These are phyloP conservation scores for Temnopleurus reevesii DNA, from an alignment of 53 echinoderm and acorn worm species.

Conservation along the genomic window DNA sequence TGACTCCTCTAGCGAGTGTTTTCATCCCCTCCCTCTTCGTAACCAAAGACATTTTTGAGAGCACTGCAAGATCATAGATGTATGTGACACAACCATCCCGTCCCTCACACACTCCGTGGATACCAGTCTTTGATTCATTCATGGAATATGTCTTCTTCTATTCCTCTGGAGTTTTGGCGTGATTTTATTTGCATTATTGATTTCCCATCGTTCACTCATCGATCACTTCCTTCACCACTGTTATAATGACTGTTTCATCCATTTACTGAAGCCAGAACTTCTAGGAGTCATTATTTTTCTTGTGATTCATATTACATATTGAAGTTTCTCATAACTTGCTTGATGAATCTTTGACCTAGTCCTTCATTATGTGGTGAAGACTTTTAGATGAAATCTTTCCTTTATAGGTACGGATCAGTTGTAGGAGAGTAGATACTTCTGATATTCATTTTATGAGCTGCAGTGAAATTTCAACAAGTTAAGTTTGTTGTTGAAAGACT, in stretches of 20 bases:
- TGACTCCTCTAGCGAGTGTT: background rate
- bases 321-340: too few relatives aligned
- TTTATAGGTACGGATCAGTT: too few relatives aligned
- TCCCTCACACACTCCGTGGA: background rate
- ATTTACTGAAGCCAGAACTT: background rate
- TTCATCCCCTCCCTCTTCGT: slow-evolving; percentile 2
- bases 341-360: too few relatives aligned
- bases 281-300: too few relatives aligned
- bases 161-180: slow-evolving; percentile 11
- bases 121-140: background rate
- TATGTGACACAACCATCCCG: background rate
- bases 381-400: too few relatives aligned
- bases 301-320: too few relatives aligned
- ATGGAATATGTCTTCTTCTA: slow-evolving; percentile 5
- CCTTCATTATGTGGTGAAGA: too few relatives aligned
- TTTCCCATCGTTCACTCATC: background rate
- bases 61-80: slow-evolving; percentile 24
- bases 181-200: slow-evolving; percentile 21
- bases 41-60: slow-evolving; percentile 7
- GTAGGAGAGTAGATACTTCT: too few relatives aligned
- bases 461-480: too few relatives aligned
- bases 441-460: too few relatives aligned
- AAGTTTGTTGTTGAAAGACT: too few relatives aligned
- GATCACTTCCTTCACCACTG: background rate
- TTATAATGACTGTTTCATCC: background rate